A percentile compares a stretch with the other conserved stretches of the same genome.
Evolutionary conservation across 1,140 invertebrate genomes (phyloP).

Genomic region (Cryptotermes secundus): DNA sequence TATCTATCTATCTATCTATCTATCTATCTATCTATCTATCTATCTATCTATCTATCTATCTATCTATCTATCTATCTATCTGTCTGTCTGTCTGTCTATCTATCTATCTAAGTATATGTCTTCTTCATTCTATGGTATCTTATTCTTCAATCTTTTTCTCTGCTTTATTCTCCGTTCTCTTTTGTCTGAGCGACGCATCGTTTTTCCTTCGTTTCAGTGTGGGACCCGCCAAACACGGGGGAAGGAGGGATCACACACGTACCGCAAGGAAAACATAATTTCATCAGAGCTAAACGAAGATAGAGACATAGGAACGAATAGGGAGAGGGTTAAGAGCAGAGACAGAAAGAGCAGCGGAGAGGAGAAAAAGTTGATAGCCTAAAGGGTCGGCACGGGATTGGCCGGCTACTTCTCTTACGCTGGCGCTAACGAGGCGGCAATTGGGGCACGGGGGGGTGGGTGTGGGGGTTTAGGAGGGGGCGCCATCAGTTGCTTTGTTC

Average conservation of each 20-base stretch:
- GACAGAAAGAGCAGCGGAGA: constrained; percentile 18
- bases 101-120: too few relatives aligned
- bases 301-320: background rate
- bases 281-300: constrained; percentile 9
- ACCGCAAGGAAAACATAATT: background rate
- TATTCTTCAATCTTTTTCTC: background rate
- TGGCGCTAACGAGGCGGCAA: constrained; percentile 6
- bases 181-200: background rate
- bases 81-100: too few relatives aligned
- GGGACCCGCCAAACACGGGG: background rate
- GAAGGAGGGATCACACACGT: background rate
- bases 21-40: too few relatives aligned
- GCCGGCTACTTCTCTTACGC: constrained; percentile 11
- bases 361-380: background rate
- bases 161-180: background rate
- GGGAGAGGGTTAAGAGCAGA: constrained; percentile 6
- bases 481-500: constrained; percentile 1
- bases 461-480: background rate
- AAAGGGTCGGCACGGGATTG: constrained; percentile 8
- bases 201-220: background rate
- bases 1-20: too few relatives aligned
- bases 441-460: background rate
- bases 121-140: background rate
- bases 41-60: too few relatives aligned
- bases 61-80: too few relatives aligned